Evolutionary conservation across 2,113 vertebrate species (phyloP).

Genomic region (Bubo blakistoni): DNA sequence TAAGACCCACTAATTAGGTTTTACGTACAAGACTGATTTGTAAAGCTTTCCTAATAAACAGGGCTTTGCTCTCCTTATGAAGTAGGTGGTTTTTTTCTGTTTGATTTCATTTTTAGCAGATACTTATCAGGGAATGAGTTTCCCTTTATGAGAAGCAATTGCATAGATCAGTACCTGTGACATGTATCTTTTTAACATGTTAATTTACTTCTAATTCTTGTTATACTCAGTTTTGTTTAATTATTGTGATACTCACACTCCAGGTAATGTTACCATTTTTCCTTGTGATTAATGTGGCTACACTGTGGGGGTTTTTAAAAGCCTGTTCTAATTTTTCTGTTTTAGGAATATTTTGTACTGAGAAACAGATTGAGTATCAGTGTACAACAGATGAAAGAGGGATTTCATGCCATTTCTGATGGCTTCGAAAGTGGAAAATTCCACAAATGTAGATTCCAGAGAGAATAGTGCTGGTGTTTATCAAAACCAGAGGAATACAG

Average conservation of each 20-base stretch:
- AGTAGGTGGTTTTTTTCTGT: not conserved
- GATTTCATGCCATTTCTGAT: not conserved
- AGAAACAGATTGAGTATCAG: conserved; percentile 58
- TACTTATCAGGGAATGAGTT: not conserved
- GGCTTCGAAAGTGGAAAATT: not conserved
- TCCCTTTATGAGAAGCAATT: not conserved
- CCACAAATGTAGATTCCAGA: not conserved
- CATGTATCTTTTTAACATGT: not conserved
- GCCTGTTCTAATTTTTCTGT: conserved; percentile 46
- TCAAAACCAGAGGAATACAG: conserved; percentile 20
- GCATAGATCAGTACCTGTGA: not conserved
- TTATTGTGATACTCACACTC: conserved; percentile 2
- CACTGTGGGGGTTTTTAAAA: not conserved
- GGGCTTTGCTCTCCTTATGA: not conserved
- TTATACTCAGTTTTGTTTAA: conserved; percentile 45
- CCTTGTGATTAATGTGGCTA: conserved; percentile 49
- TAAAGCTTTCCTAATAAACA: conserved; percentile 4
- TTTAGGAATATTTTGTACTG: conserved; percentile 39
- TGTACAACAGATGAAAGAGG: not conserved
- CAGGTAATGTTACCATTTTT: conserved; percentile 46
- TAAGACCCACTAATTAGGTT: conserved; percentile 5
- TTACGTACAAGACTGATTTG: not conserved
- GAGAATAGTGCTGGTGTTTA: not conserved
- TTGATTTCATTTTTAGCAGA: not conserved
- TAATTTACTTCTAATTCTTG: conserved; percentile 46